Evolutionary conservation across 2,113 vertebrate species (phyloP).

Genomic region (Laticauda laticaudata): DNA sequence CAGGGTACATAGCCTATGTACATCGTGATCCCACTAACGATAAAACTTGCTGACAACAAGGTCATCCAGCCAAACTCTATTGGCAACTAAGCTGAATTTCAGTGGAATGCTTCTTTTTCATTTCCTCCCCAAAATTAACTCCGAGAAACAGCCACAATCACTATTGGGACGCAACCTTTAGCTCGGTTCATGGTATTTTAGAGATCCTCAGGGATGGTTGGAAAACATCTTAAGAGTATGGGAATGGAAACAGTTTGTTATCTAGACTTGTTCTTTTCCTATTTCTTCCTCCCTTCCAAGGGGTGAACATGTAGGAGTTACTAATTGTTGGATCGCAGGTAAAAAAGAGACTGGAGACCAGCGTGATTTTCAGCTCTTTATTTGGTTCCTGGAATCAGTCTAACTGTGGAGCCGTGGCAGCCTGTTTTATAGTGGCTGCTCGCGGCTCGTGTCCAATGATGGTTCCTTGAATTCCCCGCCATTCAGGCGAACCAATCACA

Average conservation of each 20-base stretch:
- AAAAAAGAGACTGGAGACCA: too few species aligned
- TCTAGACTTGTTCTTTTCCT: background rate
- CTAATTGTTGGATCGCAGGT: background rate
- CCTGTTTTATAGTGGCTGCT: too few species aligned
- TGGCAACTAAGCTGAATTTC: background rate
- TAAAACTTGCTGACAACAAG: background rate
- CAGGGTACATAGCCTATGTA: background rate
- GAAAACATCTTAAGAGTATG: background rate
- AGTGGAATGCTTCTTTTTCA: background rate
- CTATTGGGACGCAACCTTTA: background rate
- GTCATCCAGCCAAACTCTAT: background rate
- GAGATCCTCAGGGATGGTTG: background rate
- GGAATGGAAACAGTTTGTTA: background rate
- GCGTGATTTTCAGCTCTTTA: too few species aligned
- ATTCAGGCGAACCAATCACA: too few species aligned
- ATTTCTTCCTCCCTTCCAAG: background rate
- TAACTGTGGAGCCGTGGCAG: too few species aligned
- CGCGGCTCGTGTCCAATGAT: too few species aligned
- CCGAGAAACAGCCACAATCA: background rate
- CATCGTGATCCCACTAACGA: background rate
- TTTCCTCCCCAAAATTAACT: background rate
- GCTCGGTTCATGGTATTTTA: background rate
- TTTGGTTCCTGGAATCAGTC: too few species aligned
- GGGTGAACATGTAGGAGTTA: background rate
- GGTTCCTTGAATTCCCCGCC: too few species aligned